Percentiles rank a stretch among this genome's conserved stretches.
phyloP scores from a whole-genome alignment of 2,888 invertebrate species.

The Parnassius smintheus region DNA sequence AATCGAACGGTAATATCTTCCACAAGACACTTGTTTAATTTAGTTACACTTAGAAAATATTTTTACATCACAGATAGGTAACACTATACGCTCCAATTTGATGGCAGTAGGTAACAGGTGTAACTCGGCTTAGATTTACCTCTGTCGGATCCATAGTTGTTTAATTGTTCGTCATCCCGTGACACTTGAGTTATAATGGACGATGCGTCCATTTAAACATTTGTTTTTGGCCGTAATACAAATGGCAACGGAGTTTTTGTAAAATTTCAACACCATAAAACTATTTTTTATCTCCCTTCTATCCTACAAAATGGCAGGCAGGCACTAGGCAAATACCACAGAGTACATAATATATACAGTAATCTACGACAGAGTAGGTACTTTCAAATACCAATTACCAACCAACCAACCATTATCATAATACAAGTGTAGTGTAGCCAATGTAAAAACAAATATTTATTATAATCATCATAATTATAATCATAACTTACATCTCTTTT shows the following conservation, averaged over 20 bases:
- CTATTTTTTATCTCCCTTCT: constrained; percentile 81
- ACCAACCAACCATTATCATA: constrained; percentile 48
- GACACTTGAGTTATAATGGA: constrained; percentile 99
- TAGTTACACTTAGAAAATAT: constrained; percentile 61
- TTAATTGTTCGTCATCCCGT: constrained; percentile 97
- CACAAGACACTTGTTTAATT: constrained; percentile 45
- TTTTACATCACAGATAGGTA: constrained; percentile 66
- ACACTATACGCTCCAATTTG: constrained; percentile 77
- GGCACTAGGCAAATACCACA: constrained; percentile 71
- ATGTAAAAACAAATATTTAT: constrained; percentile 50
- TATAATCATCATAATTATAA: too few species aligned
- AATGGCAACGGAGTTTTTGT: constrained; percentile 76
- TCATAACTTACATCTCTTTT: constrained; percentile 33
- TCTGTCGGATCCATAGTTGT: constrained; percentile 95
- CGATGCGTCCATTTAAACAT: constrained; percentile 96
- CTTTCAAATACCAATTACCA: too few species aligned
- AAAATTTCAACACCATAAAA: constrained; percentile 80
- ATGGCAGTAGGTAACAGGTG: constrained; percentile 79
- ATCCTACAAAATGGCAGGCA: constrained; percentile 81
- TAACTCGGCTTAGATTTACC: constrained; percentile 85
- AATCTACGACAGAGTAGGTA: too few species aligned
- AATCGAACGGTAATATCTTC: constrained; percentile 42
- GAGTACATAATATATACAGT: too few species aligned
- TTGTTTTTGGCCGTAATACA: constrained; percentile 76
- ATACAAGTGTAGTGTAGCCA: constrained; percentile 68